A percentile compares a stretch with the other conserved stretches of the same genome.
Evolutionary conservation across 1,140 invertebrate genomes (phyloP).

Genomic region (Muscidifurax raptorellus): DNA sequence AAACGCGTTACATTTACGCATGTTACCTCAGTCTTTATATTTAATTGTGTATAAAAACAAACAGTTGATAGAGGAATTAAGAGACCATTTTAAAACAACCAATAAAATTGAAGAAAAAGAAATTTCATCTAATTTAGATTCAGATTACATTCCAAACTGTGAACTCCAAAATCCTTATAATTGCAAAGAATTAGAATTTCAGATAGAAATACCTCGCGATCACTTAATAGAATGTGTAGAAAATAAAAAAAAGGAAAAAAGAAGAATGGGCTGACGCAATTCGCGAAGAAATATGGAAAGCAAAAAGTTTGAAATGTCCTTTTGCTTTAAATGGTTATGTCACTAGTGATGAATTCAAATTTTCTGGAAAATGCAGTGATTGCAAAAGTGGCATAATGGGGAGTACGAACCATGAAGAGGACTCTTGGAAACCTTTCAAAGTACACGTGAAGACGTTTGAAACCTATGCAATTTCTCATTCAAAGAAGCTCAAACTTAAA

Average conservation of each 20-base stretch:
- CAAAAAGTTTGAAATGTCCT: neutral
- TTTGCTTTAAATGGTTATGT: neutral
- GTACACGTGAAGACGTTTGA: neutral
- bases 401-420: neutral
- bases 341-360: neutral
- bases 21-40: neutral
- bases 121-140: neutral
- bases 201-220: neutral
- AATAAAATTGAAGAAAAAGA: neutral
- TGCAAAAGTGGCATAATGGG: neutral
- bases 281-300: neutral
- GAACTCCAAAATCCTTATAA: neutral
- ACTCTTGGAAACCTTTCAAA: neutral
- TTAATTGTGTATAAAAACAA: constrained; percentile 11
- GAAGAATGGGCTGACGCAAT: neutral
- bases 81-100: neutral
- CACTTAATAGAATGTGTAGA: neutral
- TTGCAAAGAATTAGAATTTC: neutral
- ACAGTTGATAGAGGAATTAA: neutral
- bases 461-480: neutral
- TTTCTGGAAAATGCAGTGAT: neutral
- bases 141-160: neutral
- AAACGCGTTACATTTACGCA: neutral
- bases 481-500: neutral
- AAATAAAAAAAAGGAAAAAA: neutral